A percentile compares a stretch with the other conserved stretches of the same genome.
Evolutionary conservation across 2,113 vertebrate genomes (phyloP).

Genomic region (Panthera tigris): DNA sequence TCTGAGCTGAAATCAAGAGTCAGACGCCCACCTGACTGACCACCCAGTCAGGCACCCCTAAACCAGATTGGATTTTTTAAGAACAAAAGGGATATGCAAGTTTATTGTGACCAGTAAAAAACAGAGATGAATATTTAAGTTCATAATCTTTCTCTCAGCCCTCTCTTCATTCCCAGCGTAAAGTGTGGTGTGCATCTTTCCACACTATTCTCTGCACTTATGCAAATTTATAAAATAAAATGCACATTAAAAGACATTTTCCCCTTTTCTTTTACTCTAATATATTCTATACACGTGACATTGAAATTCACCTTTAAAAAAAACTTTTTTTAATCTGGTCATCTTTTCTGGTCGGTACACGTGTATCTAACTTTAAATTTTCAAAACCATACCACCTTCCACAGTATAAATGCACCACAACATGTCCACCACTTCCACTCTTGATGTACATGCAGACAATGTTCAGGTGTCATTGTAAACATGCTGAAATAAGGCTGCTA

Average conservation of each 20-base stretch:
- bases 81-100: constrained; percentile 15
- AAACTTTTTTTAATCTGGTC: not conserved
- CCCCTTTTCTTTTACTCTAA: not conserved
- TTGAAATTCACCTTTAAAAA: not conserved
- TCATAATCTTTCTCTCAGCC: not conserved
- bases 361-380: not conserved
- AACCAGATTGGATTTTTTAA: constrained; percentile 23
- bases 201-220: not conserved
- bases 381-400: not conserved
- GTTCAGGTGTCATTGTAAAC: not conserved
- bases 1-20: too few relatives aligned
- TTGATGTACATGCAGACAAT: not conserved
- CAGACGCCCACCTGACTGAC: too few relatives aligned
- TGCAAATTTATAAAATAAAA: not conserved
- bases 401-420: not conserved
- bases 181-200: not conserved
- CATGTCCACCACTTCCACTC: not conserved
- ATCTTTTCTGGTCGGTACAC: not conserved
- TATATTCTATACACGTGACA: not conserved
- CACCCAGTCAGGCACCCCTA: too few relatives aligned
- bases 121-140: not conserved
- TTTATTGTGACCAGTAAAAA: constrained; percentile 36
- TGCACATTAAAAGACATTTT: not conserved
- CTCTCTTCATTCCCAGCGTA: not conserved
- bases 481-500: not conserved